Conservation (phyloP, 2,797 vertebrate genomes). For the Crax fasciolata region DNA sequence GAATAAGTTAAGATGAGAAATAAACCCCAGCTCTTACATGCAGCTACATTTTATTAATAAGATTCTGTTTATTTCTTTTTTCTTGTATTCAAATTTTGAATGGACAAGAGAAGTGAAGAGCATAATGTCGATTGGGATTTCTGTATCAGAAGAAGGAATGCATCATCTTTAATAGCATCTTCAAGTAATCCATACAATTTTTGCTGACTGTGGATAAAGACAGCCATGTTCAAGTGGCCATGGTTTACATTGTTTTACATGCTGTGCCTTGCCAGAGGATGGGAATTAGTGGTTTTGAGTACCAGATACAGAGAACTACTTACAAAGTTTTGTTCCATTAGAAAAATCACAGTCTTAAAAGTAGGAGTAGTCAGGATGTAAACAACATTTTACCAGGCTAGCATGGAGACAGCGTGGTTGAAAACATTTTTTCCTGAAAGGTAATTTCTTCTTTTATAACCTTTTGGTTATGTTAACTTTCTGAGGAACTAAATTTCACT, state of each 20-base stretch:
- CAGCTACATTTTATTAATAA: not conserved
- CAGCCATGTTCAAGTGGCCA: not conserved
- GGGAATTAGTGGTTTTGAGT: not conserved
- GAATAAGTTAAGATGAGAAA: not conserved
- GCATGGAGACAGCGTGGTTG: not conserved
- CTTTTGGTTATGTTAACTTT: not conserved
- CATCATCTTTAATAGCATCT: not conserved
- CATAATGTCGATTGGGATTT: not conserved
- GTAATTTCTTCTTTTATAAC: not conserved
- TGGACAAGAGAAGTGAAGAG: not conserved
- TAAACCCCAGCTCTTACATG: not conserved
- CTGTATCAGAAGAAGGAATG: not conserved
- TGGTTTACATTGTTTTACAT: not conserved
- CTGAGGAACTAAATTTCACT: not conserved
- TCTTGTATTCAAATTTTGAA: not conserved
- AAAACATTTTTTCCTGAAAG: not conserved
- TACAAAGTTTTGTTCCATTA: not conserved
- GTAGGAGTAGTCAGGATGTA: not conserved
- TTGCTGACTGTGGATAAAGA: not conserved
- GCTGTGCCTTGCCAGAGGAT: not conserved
- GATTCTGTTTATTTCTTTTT: not conserved
- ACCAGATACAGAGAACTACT: not conserved
- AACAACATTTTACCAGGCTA: accelerated
- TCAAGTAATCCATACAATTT: not conserved
- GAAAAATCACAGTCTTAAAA: not conserved